Evolutionary conservation across 2,888 invertebrate species (phyloP).

Genomic region (Diachrysia chrysitis): DNA sequence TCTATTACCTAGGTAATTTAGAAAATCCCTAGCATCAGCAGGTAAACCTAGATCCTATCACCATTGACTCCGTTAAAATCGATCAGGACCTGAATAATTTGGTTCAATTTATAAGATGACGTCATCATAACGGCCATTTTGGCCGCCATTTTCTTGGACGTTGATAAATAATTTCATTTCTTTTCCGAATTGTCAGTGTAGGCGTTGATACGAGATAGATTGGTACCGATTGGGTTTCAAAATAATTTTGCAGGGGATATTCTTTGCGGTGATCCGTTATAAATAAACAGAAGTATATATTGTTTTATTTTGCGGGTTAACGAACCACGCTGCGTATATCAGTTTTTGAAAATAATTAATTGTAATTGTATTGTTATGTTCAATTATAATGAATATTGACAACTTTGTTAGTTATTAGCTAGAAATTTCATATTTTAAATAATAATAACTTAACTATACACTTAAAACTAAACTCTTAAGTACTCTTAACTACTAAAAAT

Average conservation of each 20-base stretch:
- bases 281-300: neutral
- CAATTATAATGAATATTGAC: too few relatives aligned
- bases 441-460: too few relatives aligned
- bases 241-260: neutral
- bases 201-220: conserved; percentile 45
- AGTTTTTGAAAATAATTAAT: too few relatives aligned
- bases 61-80: conserved; percentile 60
- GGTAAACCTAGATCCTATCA: conserved; percentile 20
- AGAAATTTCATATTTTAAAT: too few relatives aligned
- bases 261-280: neutral
- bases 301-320: neutral
- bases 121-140: conserved; percentile 72
- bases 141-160: conserved; percentile 73
- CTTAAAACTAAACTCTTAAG: too few relatives aligned
- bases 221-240: conserved; percentile 31
- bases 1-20: neutral
- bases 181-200: conserved; percentile 55
- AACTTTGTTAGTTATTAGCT: too few relatives aligned
- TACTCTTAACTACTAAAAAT: too few relatives aligned
- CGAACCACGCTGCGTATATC: too few relatives aligned
- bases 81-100: conserved; percentile 70
- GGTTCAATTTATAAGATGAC: conserved; percentile 71
- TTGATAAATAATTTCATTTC: conserved; percentile 84
- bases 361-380: too few relatives aligned
- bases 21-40: neutral